phyloP scores from a whole-genome alignment of 1,140 invertebrate genomes.

The Saccostrea glomerata region DNA sequence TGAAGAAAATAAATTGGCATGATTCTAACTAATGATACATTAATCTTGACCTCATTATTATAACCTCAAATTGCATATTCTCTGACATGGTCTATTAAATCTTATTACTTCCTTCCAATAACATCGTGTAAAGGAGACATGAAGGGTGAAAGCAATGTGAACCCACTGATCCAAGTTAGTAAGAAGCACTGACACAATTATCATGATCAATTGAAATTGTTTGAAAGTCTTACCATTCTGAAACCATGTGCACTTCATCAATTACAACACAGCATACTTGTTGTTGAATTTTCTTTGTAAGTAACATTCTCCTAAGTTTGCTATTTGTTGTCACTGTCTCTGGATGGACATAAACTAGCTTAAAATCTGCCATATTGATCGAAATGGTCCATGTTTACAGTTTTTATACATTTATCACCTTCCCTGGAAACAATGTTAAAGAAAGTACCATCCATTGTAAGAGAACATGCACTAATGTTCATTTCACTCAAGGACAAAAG shows the following conservation, averaged over 20 bases:
- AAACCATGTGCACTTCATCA: constrained; percentile 43
- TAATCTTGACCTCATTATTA: too few relatives aligned
- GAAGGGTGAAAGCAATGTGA: too few relatives aligned
- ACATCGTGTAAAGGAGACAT: too few relatives aligned
- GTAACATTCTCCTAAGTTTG: neutral
- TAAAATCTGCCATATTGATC: constrained; percentile 20
- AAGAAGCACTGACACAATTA: too few relatives aligned
- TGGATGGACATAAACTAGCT: constrained; percentile 23
- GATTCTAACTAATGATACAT: too few relatives aligned
- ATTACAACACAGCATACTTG: constrained; percentile 21
- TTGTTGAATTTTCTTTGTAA: constrained; percentile 12
- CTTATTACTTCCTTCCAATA: too few relatives aligned
- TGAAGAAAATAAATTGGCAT: too few relatives aligned
- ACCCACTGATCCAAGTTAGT: too few relatives aligned
- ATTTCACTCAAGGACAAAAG: neutral
- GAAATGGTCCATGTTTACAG: neutral
- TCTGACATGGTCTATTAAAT: too few relatives aligned
- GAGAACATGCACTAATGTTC: constrained; percentile 3
- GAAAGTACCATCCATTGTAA: neutral
- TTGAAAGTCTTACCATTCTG: constrained; percentile 24
- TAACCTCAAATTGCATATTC: too few relatives aligned
- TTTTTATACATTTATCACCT: neutral
- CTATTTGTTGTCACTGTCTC: constrained; percentile 9
- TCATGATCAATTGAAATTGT: neutral
- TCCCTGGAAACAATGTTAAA: neutral